These are phyloP conservation scores for Chymomyza fuscimana DNA, from an alignment of 2,888 invertebrate genomes.

Conservation along the genomic window DNA sequence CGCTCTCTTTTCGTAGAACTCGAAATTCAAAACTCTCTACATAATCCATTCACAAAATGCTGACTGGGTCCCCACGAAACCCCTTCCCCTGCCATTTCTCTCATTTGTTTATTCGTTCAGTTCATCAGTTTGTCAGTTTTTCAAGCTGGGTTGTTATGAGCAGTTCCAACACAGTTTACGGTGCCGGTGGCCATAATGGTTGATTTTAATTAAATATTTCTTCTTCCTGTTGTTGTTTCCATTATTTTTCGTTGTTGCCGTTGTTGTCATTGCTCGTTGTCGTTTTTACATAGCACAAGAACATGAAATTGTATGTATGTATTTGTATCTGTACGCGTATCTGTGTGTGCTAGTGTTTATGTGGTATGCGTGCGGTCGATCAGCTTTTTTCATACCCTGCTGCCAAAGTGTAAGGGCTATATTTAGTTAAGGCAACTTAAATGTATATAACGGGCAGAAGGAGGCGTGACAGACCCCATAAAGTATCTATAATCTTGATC, in stretches of 20 bases:
- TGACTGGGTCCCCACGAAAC: not conserved
- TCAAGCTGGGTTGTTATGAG: conserved; percentile 27
- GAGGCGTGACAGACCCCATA: too few relatives aligned
- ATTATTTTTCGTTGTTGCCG: conserved; percentile 43
- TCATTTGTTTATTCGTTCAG: not conserved
- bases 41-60: not conserved
- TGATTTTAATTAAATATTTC: conserved; percentile 80
- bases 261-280: conserved; percentile 32
- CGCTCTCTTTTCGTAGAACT: conserved; percentile 17
- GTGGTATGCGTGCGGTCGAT: conserved; percentile 1
- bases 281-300: not conserved
- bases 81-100: not conserved
- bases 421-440: too few relatives aligned
- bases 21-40: not conserved
- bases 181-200: conserved; percentile 70
- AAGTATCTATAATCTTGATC: too few relatives aligned
- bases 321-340: too few relatives aligned
- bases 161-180: conserved; percentile 35
- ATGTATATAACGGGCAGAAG: too few relatives aligned
- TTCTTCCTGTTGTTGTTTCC: conserved; percentile 78
- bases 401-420: too few relatives aligned
- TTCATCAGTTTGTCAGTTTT: conserved; percentile 4
- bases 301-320: not conserved
- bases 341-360: not conserved
- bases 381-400: not conserved